phyloP scores from a whole-genome alignment of 2,113 vertebrate genomes.

The Noturus placidus region DNA sequence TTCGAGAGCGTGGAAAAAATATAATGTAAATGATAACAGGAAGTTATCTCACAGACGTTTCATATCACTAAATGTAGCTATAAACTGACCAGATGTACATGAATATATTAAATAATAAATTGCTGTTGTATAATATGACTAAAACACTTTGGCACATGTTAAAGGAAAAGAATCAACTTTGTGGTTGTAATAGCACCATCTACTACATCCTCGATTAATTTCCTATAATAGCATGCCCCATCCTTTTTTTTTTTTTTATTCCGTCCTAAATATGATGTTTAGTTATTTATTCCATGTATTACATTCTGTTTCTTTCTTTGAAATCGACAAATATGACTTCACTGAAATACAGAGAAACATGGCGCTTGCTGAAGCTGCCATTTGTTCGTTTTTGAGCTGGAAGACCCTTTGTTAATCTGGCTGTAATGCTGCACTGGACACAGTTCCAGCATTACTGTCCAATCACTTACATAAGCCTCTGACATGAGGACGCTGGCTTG shows the following conservation, averaged over 20 bases:
- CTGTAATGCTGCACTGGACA: constrained; percentile 56
- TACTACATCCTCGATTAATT: not conserved
- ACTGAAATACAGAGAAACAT: constrained; percentile 31
- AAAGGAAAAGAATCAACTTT: not conserved
- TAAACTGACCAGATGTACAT: not conserved
- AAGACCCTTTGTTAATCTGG: constrained; percentile 64
- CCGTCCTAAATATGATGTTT: not conserved
- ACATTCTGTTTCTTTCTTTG: not conserved
- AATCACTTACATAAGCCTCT: constrained; percentile 75
- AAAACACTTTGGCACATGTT: not conserved
- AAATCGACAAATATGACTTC: constrained; percentile 6
- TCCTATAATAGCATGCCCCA: not conserved
- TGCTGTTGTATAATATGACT: not conserved
- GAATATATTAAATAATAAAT: not conserved
- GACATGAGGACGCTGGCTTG: constrained; percentile 69
- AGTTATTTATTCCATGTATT: not conserved
- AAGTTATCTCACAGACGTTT: not conserved
- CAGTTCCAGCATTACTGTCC: constrained; percentile 60
- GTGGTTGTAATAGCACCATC: not conserved
- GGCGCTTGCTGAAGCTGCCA: constrained; percentile 56
- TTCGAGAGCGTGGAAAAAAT: not conserved
- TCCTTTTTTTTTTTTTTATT: not conserved
- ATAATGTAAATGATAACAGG: not conserved
- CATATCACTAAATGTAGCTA: not conserved
- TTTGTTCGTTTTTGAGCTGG: constrained; percentile 56